phyloP scores from a whole-genome alignment of 2,113 vertebrate genomes.

The Butastur rufipennis region DNA sequence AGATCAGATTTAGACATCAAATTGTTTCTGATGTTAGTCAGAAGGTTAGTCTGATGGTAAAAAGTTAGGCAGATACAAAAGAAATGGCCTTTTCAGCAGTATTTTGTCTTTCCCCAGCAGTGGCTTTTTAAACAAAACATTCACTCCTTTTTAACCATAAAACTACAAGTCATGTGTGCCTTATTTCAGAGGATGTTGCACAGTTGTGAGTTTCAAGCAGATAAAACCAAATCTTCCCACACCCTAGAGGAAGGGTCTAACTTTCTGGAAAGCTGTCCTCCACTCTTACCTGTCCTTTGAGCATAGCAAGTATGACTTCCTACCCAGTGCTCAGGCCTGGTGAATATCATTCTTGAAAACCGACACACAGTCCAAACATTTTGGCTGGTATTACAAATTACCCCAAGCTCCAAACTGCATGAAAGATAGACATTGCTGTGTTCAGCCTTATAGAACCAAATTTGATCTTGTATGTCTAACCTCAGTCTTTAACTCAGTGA shows the following conservation, averaged over 20 bases:
- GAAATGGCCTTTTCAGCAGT: background rate
- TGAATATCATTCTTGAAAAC: background rate
- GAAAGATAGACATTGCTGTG: background rate
- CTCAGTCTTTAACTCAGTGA: background rate
- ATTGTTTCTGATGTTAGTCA: background rate
- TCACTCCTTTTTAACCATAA: background rate
- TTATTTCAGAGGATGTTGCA: background rate
- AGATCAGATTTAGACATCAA: background rate
- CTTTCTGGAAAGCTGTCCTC: background rate
- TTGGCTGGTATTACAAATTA: background rate
- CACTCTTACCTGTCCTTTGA: background rate
- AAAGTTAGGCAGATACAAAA: background rate
- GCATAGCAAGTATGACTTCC: background rate
- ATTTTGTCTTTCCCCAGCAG: background rate
- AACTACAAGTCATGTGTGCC: background rate
- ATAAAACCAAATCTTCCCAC: background rate
- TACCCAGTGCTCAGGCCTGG: background rate
- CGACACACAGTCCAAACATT: rapidly evolving
- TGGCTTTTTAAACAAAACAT: background rate
- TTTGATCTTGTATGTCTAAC: background rate
- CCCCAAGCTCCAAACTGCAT: background rate
- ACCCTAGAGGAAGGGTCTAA: background rate
- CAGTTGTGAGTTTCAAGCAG: background rate
- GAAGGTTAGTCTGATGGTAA: background rate
- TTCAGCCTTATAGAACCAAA: background rate